These are phyloP conservation scores for Azemiops feae DNA, from an alignment of 2,113 vertebrate genomes.

Conservation along the genomic window DNA sequence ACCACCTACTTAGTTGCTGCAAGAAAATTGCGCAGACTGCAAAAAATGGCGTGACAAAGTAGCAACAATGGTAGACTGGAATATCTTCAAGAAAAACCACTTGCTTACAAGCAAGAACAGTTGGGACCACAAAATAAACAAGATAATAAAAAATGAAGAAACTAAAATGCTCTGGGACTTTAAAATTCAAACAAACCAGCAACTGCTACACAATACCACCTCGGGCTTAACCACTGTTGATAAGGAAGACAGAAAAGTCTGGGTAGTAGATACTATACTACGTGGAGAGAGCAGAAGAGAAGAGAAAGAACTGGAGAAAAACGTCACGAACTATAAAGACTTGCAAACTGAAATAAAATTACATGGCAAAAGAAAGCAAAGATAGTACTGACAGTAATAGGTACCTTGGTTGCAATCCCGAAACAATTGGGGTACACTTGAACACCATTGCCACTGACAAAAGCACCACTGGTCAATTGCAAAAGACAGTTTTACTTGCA, in stretches of 20 bases:
- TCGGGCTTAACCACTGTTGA: neutral
- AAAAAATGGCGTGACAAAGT: neutral
- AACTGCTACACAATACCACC: neutral
- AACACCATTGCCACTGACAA: neutral
- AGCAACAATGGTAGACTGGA: neutral
- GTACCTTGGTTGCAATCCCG: neutral
- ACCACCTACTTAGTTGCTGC: too few relatives aligned
- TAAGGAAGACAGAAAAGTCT: too few relatives aligned
- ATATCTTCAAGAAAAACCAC: neutral
- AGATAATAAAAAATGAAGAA: neutral
- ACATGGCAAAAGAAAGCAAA: neutral
- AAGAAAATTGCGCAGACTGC: too few relatives aligned
- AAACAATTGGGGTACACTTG: neutral
- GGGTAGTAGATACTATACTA: neutral
- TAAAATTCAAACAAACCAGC: too few relatives aligned
- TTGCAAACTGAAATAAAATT: neutral
- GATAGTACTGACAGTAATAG: neutral
- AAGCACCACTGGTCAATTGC: neutral
- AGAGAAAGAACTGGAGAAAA: neutral
- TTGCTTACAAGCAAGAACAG: neutral
- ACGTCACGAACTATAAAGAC: neutral
- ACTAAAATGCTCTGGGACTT: too few relatives aligned
- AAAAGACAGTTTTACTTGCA: neutral
- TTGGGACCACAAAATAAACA: neutral
- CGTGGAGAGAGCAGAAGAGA: neutral